phyloP scores from a whole-genome alignment of 64 coral and sea anemone species.

The Platygyra sinensis region DNA sequence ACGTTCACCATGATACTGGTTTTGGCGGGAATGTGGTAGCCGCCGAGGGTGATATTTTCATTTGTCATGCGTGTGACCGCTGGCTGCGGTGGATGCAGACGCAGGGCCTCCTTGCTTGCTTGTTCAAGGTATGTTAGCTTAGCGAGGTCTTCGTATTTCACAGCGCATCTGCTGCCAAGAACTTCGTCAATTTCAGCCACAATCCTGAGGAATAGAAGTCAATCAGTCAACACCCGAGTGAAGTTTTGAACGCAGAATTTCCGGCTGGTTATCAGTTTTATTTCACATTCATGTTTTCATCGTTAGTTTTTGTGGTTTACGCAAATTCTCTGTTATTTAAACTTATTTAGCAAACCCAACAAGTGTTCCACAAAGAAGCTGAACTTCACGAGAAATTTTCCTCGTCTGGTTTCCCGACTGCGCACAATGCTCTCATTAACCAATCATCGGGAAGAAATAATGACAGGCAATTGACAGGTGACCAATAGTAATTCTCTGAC shows the following conservation, averaged over 20 bases:
- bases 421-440: too few relatives aligned
- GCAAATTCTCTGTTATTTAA: too few relatives aligned
- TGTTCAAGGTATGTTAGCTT: conserved; percentile 70
- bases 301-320: too few relatives aligned
- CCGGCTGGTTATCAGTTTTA: too few relatives aligned
- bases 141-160: conserved; percentile 60
- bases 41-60: conserved; percentile 59
- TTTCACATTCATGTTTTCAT: too few relatives aligned
- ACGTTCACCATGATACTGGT: conserved; percentile 76
- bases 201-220: conserved; percentile 1
- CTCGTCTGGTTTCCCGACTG: background rate
- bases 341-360: too few relatives aligned
- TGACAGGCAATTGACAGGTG: too few relatives aligned
- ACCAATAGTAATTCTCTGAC: too few relatives aligned
- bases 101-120: conserved; percentile 71
- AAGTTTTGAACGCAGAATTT: too few relatives aligned
- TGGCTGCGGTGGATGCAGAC: conserved; percentile 81
- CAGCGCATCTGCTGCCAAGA: conserved; percentile 42
- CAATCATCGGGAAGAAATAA: too few relatives aligned
- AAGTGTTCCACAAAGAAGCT: background rate
- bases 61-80: conserved; percentile 59
- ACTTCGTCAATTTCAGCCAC: conserved; percentile 76
- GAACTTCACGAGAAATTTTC: background rate
- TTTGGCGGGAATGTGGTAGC: conserved; percentile 54
- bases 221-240: too few relatives aligned